phyloP scores from a whole-genome alignment of 2,797 vertebrate genomes.

The Peromyscus melanophrys region DNA sequence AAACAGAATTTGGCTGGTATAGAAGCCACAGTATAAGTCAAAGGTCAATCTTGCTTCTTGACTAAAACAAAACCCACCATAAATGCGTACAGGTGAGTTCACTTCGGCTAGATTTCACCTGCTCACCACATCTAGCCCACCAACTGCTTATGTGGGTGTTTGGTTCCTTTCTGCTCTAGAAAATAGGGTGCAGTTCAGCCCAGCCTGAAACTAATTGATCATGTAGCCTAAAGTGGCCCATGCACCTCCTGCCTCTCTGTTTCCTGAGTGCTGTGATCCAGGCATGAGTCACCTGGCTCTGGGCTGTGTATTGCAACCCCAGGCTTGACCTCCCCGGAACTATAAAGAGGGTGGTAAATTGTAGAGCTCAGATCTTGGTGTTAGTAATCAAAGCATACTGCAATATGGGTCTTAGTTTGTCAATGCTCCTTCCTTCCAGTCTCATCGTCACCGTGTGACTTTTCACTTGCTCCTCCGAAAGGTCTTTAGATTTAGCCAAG shows the following conservation, averaged over 20 bases:
- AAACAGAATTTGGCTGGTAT: constrained; percentile 2
- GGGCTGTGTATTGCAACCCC: background rate
- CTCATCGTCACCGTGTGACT: background rate
- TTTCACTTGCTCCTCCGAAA: background rate
- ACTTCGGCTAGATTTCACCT: background rate
- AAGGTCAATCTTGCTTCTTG: constrained; percentile 53
- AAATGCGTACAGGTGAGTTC: background rate
- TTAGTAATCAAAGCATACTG: background rate
- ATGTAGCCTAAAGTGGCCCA: background rate
- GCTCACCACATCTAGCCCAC: background rate
- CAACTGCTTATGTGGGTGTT: background rate
- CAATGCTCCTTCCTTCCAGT: background rate
- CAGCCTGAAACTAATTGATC: background rate
- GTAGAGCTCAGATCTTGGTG: background rate
- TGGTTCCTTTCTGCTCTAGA: background rate
- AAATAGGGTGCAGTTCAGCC: background rate
- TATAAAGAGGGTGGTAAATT: background rate
- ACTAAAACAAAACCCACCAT: background rate
- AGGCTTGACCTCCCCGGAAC: background rate
- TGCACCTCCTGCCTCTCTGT: background rate
- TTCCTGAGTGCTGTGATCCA: background rate
- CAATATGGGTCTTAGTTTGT: background rate
- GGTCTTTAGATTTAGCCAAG: background rate
- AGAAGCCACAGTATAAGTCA: constrained; percentile 18
- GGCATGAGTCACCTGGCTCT: background rate